Evolutionary conservation across 2,113 vertebrate genomes (phyloP).

Genomic region (Cervus canadensis): DNA sequence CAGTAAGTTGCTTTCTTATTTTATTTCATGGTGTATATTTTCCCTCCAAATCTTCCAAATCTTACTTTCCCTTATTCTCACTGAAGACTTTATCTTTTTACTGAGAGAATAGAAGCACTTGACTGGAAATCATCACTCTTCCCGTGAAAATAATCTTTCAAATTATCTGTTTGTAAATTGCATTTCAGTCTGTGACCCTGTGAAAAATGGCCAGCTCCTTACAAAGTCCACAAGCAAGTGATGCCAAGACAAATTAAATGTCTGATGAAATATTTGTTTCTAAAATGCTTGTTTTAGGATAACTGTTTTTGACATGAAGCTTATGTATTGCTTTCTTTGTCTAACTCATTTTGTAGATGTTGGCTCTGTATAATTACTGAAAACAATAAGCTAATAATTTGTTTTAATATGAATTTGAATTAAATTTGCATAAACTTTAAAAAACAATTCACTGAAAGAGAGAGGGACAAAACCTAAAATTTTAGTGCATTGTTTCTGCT

Average conservation of each 20-base stretch:
- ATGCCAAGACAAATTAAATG: not conserved
- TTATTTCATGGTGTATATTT: not conserved
- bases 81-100: not conserved
- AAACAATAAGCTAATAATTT: not conserved
- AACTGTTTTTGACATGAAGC: not conserved
- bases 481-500: not conserved
- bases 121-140: not conserved
- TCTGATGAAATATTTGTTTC: not conserved
- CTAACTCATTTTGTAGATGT: not conserved
- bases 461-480: not conserved
- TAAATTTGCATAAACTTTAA: constrained; percentile 17
- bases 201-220: not conserved
- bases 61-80: not conserved
- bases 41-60: not conserved
- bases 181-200: not conserved
- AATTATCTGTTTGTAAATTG: not conserved
- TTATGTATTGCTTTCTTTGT: not conserved
- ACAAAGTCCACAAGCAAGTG: not conserved
- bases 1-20: not conserved
- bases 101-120: not conserved
- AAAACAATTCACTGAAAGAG: not conserved
- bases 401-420: not conserved
- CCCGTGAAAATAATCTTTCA: not conserved
- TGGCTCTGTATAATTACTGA: not conserved
- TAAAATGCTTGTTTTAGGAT: not conserved